Percentiles rank a stretch among this genome's conserved stretches.
phyloP scores from a whole-genome alignment of 2,888 invertebrate genomes.

The Eupithecia exiguata region DNA sequence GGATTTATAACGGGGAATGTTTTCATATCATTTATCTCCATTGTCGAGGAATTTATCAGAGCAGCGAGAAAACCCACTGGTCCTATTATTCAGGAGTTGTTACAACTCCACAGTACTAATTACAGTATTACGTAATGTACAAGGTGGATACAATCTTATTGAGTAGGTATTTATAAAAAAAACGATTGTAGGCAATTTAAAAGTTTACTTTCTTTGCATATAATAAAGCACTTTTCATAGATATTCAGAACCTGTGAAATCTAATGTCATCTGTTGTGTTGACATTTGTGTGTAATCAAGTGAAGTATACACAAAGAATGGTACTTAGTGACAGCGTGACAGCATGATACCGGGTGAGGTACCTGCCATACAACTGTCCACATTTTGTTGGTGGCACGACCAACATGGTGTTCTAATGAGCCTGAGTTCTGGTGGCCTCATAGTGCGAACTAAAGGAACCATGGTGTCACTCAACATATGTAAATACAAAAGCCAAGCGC shows the following conservation, averaged over 20 bases:
- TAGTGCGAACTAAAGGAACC: too few species aligned
- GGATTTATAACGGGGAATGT: constrained; percentile 23
- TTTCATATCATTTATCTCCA: constrained; percentile 40
- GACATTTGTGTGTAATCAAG: not conserved
- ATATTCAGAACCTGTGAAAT: not conserved
- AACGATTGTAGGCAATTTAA: not conserved
- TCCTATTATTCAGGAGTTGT: constrained; percentile 13
- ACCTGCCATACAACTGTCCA: too few species aligned
- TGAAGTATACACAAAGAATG: too few species aligned
- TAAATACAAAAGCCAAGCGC: not conserved
- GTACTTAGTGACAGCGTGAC: too few species aligned
- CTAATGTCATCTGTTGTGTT: too few species aligned
- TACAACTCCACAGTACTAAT: too few species aligned
- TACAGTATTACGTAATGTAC: too few species aligned
- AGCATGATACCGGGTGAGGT: too few species aligned
- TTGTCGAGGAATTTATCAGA: constrained; percentile 35
- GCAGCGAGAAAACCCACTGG: constrained; percentile 8
- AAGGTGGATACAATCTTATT: not conserved
- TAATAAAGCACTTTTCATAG: not conserved
- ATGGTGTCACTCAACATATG: too few species aligned
- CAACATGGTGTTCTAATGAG: too few species aligned
- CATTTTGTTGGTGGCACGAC: too few species aligned
- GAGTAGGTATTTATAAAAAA: not conserved
- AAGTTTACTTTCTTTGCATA: not conserved
- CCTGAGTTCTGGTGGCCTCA: too few species aligned